Evolutionary conservation across 1,140 invertebrate genomes (phyloP), one percentile per base, ranked within the genome.

Genomic region (Nasonia longicornis): DNA sequence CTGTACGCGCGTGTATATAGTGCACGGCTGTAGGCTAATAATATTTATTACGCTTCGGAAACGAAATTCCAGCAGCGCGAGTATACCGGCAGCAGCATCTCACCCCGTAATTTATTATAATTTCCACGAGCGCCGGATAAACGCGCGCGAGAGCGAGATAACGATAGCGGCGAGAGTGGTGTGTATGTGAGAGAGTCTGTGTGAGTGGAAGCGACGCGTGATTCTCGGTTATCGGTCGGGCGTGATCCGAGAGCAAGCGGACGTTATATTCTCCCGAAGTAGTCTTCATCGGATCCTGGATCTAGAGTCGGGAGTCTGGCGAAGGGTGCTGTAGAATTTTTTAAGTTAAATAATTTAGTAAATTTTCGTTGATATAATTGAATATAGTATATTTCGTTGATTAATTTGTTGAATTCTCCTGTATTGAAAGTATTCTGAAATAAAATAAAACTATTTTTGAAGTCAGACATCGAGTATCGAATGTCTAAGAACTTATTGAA

Each of bases 281-380:
- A 69, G 35, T 31, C 45, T 22, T 71, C 42, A 29, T 70, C 42
- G 31, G 38, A 45, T 35, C 4, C 77, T 31, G n/a, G 26, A 58
- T 78, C 67, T 38, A 71, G 7, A 2, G 85, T 86, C 84, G 80
- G 84, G 86, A 88, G 87, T 58, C 52, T n/a, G 52, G 16, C 16
- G 16, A 7, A 58, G 52, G n/a, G n/a, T n/a, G 52, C 20, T 58
- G 52, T n/a, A 10, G 20, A 16, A 3, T 58, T 58, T 58, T 58
- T 58, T 3, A 58, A 4, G 16, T 7, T 20, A 58, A 14, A 52
- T 52, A 16, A 52, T 16, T 16, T 20, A 3, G 12, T 16, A 16
- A 4, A 52, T 52, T 16, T 52, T 52, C 16, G 3, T 52, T 7
- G 38, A 42, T 42, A 8, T 42, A 7, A 42, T 35, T 35, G 31